Evolutionary conservation across 2,797 vertebrate genomes (phyloP).

Genomic region (Esox lucius): DNA sequence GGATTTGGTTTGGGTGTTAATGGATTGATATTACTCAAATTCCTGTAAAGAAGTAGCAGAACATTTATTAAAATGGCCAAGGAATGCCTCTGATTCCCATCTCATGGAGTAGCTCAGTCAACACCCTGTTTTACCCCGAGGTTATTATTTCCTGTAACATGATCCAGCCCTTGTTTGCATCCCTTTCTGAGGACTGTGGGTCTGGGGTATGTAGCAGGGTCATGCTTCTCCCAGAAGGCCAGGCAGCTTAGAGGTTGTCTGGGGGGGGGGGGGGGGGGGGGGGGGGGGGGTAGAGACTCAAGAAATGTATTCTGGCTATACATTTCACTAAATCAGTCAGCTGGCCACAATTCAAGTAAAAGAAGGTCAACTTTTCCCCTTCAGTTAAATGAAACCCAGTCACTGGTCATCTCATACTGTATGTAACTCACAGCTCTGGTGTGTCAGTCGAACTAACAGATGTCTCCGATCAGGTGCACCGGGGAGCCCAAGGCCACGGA

Average conservation of each 20-base stretch:
- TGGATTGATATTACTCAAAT: background rate
- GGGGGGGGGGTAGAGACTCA: constrained; percentile 40
- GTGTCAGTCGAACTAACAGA: constrained; percentile 34
- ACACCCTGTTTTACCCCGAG: constrained; percentile 47
- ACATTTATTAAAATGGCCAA: background rate
- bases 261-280: constrained; percentile 41
- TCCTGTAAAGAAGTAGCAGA: background rate
- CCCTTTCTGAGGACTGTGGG: constrained; percentile 34
- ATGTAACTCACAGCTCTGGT: constrained; percentile 31
- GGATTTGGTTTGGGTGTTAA: background rate
- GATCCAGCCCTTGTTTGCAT: constrained; percentile 33
- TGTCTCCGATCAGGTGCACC: constrained; percentile 33
- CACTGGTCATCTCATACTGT: constrained; percentile 43
- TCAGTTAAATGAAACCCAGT: constrained; percentile 25
- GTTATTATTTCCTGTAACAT: constrained; percentile 59
- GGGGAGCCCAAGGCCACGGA: constrained; percentile 35
- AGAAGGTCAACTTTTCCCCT: constrained; percentile 22
- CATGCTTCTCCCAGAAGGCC: constrained; percentile 31
- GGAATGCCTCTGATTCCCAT: constrained; percentile 38
- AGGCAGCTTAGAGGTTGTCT: constrained; percentile 2
- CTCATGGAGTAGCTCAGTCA: constrained; percentile 65
- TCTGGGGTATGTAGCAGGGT: constrained; percentile 12
- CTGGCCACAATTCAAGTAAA: constrained; percentile 33
- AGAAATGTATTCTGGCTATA: constrained; percentile 22
- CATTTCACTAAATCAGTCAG: constrained; percentile 36